These are phyloP conservation scores for Cepphus grylle DNA, from an alignment of 2,113 vertebrate species.

Conservation along the genomic window DNA sequence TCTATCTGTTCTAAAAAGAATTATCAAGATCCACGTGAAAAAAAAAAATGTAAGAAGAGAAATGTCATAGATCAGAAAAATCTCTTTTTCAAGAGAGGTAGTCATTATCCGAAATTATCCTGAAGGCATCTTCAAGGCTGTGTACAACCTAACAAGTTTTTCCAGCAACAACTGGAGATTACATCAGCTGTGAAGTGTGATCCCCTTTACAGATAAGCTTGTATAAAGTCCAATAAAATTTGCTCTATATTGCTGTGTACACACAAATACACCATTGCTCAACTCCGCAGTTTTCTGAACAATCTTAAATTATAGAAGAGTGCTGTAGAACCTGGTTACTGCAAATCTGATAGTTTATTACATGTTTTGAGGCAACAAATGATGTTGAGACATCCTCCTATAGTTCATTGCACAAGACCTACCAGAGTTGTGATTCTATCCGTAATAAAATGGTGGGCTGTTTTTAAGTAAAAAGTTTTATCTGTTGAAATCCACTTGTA, in stretches of 20 bases:
- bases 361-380: not conserved
- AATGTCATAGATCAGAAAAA: not conserved
- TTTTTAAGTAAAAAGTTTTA: not conserved
- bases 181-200: not conserved
- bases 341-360: not conserved
- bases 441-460: not conserved
- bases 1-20: not conserved
- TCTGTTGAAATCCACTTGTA: not conserved
- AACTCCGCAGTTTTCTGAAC: not conserved
- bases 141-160: not conserved
- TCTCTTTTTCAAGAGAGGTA: not conserved
- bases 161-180: not conserved
- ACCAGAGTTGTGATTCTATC: not conserved
- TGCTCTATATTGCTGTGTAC: not conserved
- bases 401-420: not conserved
- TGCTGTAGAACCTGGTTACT: not conserved
- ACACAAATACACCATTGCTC: not conserved
- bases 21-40: not conserved
- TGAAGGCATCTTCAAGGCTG: not conserved
- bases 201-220: not conserved
- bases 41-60: not conserved
- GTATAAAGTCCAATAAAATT: not conserved
- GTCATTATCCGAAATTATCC: not conserved
- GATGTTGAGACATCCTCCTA: not conserved
- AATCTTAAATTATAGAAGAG: not conserved